Evolutionary conservation across 2,797 vertebrate genomes (phyloP).

Genomic region (Anas acuta): DNA sequence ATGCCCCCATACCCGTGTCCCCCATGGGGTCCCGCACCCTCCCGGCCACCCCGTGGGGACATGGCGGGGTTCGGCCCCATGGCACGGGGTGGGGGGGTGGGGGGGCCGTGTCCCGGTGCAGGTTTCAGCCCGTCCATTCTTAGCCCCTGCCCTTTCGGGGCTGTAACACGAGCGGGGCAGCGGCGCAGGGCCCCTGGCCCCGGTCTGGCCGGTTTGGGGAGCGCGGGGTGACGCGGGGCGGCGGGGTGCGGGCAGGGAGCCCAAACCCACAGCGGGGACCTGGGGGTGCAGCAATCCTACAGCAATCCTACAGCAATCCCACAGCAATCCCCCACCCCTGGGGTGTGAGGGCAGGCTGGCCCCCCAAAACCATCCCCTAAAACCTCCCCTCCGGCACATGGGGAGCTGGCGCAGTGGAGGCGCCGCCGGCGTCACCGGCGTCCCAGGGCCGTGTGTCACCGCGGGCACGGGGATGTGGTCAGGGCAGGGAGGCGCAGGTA

Average conservation of each 20-base stretch:
- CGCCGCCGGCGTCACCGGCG: not conserved
- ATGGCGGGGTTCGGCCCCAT: not conserved
- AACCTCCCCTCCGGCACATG: rapidly evolving
- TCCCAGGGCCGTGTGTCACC: not conserved
- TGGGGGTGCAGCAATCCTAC: not conserved
- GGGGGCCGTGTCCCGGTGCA: constrained; percentile 11
- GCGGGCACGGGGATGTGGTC: constrained; percentile 25
- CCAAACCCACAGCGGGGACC: not conserved
- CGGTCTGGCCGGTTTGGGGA: constrained; percentile 38
- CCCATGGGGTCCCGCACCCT: not conserved
- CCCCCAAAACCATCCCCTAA: not conserved
- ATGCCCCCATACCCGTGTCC: rapidly evolving
- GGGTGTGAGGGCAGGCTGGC: not conserved
- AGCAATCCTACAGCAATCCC: no score
- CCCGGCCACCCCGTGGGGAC: rapidly evolving
- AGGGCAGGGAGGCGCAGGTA: constrained; percentile 22
- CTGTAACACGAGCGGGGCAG: constrained; percentile 68
- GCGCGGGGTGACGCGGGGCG: not conserved
- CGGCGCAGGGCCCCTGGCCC: not conserved
- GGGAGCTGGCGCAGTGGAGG: not conserved
- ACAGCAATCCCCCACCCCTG: not conserved
- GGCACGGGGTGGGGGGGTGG: not conserved
- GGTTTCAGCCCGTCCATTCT: constrained; percentile 46
- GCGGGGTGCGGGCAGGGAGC: not conserved
- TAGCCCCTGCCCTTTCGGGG: constrained; percentile 71